phyloP scores from a whole-genome alignment of 2,888 invertebrate genomes.

The Stratiomys singularior region DNA sequence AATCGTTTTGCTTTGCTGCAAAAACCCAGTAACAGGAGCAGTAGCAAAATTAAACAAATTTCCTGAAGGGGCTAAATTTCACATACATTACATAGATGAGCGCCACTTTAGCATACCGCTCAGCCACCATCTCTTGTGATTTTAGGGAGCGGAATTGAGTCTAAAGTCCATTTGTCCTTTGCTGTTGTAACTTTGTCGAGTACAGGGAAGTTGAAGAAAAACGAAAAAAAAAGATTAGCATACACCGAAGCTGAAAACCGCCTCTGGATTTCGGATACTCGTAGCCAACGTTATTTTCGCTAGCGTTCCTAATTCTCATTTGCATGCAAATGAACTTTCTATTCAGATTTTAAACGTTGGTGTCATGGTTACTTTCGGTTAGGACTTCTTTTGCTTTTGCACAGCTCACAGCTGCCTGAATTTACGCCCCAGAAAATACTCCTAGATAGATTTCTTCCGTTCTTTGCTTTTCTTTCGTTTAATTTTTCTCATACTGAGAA shows the following conservation, averaged over 20 bases:
- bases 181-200: neutral
- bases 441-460: slow-evolving; percentile 7
- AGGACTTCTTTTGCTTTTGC: slow-evolving; percentile 18
- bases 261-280: slow-evolving; percentile 13
- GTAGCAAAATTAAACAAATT: too few relatives aligned
- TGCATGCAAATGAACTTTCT: slow-evolving; percentile 51
- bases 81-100: too few relatives aligned
- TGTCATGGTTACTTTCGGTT: slow-evolving; percentile 36
- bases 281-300: slow-evolving; percentile 50
- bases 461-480: neutral
- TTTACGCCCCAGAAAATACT: slow-evolving; percentile 31
- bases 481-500: neutral
- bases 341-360: slow-evolving; percentile 51
- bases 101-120: too few relatives aligned
- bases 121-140: too few relatives aligned
- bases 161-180: neutral
- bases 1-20: too few relatives aligned
- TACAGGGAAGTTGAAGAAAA: neutral
- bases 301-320: slow-evolving; percentile 50
- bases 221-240: slow-evolving; percentile 47
- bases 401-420: slow-evolving; percentile 39
- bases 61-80: too few relatives aligned
- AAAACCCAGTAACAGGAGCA: too few relatives aligned
- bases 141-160: neutral
- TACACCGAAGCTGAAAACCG: slow-evolving; percentile 43